Evolutionary conservation across 1,140 invertebrate genomes (phyloP), one percentile per base, ranked within the genome.

Genomic region (Tetragonula clypearis): DNA sequence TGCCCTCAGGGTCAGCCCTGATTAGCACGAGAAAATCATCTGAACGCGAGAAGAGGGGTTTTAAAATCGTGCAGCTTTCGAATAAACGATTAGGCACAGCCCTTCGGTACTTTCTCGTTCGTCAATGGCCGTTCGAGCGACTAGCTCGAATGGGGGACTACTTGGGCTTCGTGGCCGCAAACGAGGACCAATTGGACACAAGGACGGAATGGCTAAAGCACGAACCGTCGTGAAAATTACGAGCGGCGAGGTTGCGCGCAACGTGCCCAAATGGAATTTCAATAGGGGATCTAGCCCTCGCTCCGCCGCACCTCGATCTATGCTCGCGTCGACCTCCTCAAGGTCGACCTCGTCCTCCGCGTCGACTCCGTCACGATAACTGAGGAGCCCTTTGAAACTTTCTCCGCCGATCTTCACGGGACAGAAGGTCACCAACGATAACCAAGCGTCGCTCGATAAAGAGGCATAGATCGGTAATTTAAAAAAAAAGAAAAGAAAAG

Each of bases 131-230:
- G 58, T 53, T 35, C 75, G 68, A 79, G 26, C 19, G 21, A 21
- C 12, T 58, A n/a, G 53, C 55, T 8, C 6, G 8, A 49, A 14
- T 53, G 41, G 72, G 68, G 85, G 76, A 83, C 80, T 56, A 74
- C 84, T 89, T 90, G 78, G 74, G n/a, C 68, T 86, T 69, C 66
- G 76, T 85, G 81, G 62, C 55, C 72, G 82, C 79, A 84, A 87
- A 65, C 82, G 86, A 84, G 84, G 76, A 86, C 73, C 88, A 79
- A 90, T 88, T 66, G 81, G 49, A 76, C 74, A 90, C 84, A 90
- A 90, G 89, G 88, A 76, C 82, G 81, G 89, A 86, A 90, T 90
- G 86, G 88, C 78, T 90, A 90, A 90, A 89, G 66, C 77, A 35
- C 35, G 35, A 35, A 72, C 60, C 66, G 60, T 89, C 65, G 82